phyloP scores from a whole-genome alignment of 2,888 invertebrate species.

The Conus canariensis region DNA sequence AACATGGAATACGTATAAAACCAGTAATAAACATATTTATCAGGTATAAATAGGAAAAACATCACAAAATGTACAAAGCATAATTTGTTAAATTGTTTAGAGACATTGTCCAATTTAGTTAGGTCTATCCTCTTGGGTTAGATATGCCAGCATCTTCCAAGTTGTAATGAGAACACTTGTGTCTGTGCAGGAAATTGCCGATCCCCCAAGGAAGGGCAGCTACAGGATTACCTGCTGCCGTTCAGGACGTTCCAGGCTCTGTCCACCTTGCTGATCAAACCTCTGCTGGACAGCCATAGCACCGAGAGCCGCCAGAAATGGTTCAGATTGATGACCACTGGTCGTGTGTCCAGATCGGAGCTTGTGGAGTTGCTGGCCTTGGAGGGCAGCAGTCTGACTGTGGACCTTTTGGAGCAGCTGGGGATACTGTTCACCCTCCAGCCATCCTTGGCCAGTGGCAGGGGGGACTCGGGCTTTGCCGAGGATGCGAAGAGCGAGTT shows the following conservation, averaged over 20 bases:
- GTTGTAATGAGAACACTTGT: not conserved
- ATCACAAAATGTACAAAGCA: too few relatives aligned
- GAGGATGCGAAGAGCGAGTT: not conserved
- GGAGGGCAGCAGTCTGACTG: not conserved
- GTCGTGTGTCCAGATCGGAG: not conserved
- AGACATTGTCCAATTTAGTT: too few relatives aligned
- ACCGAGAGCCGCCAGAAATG: conserved; percentile 29
- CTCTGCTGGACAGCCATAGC: not conserved
- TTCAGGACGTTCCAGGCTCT: conserved; percentile 12
- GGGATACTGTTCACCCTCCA: conserved; percentile 29
- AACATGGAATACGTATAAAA: too few relatives aligned
- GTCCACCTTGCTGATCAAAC: conserved; percentile 1
- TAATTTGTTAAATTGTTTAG: too few relatives aligned
- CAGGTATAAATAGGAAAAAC: too few relatives aligned
- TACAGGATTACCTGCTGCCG: conserved; percentile 25
- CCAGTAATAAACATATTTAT: too few relatives aligned
- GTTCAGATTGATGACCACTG: conserved; percentile 34
- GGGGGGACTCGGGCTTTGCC: conserved; percentile 27
- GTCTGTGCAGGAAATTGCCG: not conserved
- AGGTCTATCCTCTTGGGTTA: too few relatives aligned
- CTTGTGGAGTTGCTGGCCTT: conserved; percentile 11
- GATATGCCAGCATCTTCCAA: too few relatives aligned
- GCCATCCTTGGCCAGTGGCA: not conserved
- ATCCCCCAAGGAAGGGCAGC: too few relatives aligned
- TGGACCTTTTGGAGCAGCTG: conserved; percentile 9